phyloP scores from a whole-genome alignment of 37 sponge, comb jelly and placozoan species.

The Halichondria panicea region DNA sequence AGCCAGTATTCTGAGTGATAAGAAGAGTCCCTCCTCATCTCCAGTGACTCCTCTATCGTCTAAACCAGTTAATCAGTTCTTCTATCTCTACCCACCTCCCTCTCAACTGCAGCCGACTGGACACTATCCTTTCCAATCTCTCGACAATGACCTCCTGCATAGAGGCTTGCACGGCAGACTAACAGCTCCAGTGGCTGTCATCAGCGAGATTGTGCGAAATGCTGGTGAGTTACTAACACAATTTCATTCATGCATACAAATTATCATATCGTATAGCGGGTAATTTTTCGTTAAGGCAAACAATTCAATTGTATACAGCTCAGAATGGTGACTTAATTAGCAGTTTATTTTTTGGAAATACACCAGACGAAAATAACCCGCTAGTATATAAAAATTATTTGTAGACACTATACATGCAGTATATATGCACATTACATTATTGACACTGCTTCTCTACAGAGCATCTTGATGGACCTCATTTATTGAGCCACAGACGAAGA shows the following conservation, averaged over 20 bases:
- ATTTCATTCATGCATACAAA: too few relatives aligned
- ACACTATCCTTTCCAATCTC: not conserved
- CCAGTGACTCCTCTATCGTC: conserved; percentile 39
- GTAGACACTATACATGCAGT: too few relatives aligned
- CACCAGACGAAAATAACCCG: too few relatives aligned
- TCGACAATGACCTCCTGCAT: conserved; percentile 19
- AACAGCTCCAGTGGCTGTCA: conserved; percentile 47
- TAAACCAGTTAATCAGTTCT: conserved; percentile 12
- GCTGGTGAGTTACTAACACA: not conserved
- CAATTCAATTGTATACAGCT: not conserved
- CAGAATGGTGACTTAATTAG: not conserved
- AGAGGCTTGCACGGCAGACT: conserved; percentile 2
- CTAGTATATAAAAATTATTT: too few relatives aligned
- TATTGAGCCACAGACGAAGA: conserved; percentile 38
- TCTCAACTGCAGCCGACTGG: not conserved
- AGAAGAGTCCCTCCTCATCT: conserved; percentile 12
- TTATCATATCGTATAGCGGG: too few relatives aligned
- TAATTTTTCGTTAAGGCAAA: too few relatives aligned
- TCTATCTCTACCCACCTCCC: conserved; percentile 34
- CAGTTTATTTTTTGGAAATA: not conserved
- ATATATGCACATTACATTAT: not conserved
- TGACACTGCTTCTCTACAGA: not conserved
- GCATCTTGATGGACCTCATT: conserved; percentile 8
- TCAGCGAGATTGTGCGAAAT: conserved; percentile 50
- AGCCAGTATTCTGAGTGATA: conserved; percentile 38